Conservation (phyloP, 2,888 invertebrate genomes). For the Drosophila neutralis region DNA sequence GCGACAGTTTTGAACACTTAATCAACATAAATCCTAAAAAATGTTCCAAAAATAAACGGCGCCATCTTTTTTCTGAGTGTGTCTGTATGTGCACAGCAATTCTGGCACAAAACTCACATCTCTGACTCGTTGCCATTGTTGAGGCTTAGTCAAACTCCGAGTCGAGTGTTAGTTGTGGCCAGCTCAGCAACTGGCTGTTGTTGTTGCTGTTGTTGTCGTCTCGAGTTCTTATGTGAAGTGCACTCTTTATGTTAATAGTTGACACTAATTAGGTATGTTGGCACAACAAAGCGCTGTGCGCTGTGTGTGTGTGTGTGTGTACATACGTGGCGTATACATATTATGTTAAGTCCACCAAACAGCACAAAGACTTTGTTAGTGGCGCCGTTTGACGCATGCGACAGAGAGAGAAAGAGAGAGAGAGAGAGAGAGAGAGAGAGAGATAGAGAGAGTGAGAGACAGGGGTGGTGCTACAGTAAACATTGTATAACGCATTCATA, state of each 20-base stretch:
- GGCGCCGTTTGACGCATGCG: constrained; percentile 47
- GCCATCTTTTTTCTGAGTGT: not conserved
- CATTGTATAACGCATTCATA: not conserved
- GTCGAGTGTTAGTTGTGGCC: constrained; percentile 74
- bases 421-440: no score
- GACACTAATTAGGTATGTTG: constrained; percentile 79
- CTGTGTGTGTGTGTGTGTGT: constrained; percentile 17
- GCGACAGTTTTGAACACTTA: not conserved
- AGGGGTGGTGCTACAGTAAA: constrained; percentile 20
- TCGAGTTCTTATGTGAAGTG: constrained; percentile 78
- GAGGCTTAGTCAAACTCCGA: constrained; percentile 67
- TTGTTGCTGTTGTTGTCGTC: constrained; percentile 57
- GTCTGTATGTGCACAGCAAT: constrained; percentile 39
- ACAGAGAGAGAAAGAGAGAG: not conserved
- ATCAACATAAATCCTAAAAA: not conserved
- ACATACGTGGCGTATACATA: constrained; percentile 45
- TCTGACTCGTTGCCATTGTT: constrained; percentile 48
- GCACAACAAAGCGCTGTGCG: constrained; percentile 70
- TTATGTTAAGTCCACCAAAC: constrained; percentile 59
- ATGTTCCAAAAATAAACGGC: not conserved
- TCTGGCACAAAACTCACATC: constrained; percentile 55
- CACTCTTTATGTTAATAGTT: constrained; percentile 80
- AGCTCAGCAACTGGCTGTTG: constrained; percentile 50
- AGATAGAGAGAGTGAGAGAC: not conserved
- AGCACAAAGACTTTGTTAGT: constrained; percentile 68